Evolutionary conservation across 2,888 invertebrate genomes (phyloP).

Genomic region (Lasioglossum zephyrum): DNA sequence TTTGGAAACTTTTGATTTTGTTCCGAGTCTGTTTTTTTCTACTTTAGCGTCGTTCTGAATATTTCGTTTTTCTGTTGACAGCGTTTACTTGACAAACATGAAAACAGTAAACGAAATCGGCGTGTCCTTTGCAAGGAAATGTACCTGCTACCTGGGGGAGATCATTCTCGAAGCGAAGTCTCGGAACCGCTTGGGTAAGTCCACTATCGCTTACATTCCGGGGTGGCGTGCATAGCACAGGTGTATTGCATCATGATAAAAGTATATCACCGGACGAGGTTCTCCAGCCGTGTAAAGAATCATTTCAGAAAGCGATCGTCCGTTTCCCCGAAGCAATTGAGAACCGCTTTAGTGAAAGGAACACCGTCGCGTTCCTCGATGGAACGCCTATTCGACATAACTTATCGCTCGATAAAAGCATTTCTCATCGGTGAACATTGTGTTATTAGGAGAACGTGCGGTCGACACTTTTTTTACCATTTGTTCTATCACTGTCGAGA

Average conservation of each 20-base stretch:
- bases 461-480: not conserved
- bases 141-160: constrained; percentile 78
- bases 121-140: constrained; percentile 70
- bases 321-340: constrained; percentile 26
- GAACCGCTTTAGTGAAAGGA: constrained; percentile 75
- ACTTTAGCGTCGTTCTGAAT: not conserved
- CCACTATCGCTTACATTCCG: constrained; percentile 54
- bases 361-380: constrained; percentile 57
- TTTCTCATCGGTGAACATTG: constrained; percentile 27
- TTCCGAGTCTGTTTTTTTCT: not conserved
- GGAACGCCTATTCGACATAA: constrained; percentile 48
- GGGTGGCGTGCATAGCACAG: constrained; percentile 47
- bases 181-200: constrained; percentile 61
- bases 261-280: constrained; percentile 49
- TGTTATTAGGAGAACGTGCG: constrained; percentile 18
- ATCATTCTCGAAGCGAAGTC: constrained; percentile 73
- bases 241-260: constrained; percentile 70
- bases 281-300: constrained; percentile 53
- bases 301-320: constrained; percentile 30
- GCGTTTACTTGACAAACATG: constrained; percentile 75
- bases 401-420: constrained; percentile 55
- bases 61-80: constrained; percentile 51
- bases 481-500: not conserved
- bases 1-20: not conserved
- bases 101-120: constrained; percentile 80